Percentiles rank a stretch among this genome's conserved stretches.
Conservation (phyloP, 1,140 invertebrate species). For the Trissolcus basalis region DNA sequence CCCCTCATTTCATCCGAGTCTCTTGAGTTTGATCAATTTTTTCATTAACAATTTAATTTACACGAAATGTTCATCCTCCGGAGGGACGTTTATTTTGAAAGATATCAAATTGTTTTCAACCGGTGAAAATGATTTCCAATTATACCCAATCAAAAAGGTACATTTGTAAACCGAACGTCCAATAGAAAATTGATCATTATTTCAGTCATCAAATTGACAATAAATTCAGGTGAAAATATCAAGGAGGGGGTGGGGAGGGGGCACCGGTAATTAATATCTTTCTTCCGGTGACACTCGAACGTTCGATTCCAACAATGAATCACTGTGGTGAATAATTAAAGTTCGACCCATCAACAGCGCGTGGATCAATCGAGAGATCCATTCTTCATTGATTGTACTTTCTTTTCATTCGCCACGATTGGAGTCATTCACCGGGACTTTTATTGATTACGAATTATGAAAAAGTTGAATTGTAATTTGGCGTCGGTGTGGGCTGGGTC, state of each 20-base stretch:
- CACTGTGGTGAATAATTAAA: conserved; percentile 33
- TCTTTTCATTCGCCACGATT: conserved; percentile 16
- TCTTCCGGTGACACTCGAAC: conserved; percentile 3
- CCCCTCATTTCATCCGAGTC: no score
- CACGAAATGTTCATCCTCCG: no score
- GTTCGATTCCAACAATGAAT: conserved; percentile 9
- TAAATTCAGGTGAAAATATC: background rate
- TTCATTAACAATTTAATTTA: no score
- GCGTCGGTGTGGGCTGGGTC: conserved; percentile 7
- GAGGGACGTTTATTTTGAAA: no score
- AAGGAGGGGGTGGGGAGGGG: no score
- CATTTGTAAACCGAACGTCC: no score
- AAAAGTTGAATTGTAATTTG: conserved; percentile 43
- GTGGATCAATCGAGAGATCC: conserved; percentile 29
- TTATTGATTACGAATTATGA: conserved; percentile 43
- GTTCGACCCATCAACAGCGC: conserved; percentile 23
- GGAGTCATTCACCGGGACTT: conserved; percentile 21
- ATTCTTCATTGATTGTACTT: conserved; percentile 23
- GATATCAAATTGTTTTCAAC: no score
- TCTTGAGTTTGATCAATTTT: no score
- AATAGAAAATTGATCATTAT: no score
- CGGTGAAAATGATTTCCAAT: no score
- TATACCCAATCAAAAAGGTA: no score
- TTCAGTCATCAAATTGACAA: background rate
- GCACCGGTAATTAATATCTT: background rate